phyloP scores from a whole-genome alignment of 1,140 invertebrate genomes.

The Melitaea cinxia region DNA sequence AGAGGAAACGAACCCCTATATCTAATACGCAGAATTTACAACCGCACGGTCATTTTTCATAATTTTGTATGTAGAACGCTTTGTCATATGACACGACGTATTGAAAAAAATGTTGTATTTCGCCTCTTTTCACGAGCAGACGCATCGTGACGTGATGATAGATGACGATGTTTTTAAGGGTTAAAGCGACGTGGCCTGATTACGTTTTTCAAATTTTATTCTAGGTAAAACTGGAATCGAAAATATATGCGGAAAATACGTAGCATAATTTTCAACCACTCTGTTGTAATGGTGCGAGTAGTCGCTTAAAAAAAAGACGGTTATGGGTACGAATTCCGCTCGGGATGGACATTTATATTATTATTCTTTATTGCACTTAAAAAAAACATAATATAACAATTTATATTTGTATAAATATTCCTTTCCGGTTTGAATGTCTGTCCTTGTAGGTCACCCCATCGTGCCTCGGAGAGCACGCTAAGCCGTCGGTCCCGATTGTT shows the following conservation, averaged over 20 bases:
- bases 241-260: neutral
- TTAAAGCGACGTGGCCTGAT: constrained; percentile 31
- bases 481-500: no score
- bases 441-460: no score
- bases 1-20: constrained; percentile 9
- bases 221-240: neutral
- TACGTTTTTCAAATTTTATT: constrained; percentile 27
- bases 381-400: no score
- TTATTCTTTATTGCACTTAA: no score
- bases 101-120: constrained; percentile 43
- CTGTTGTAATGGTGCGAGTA: no score
- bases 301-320: no score
- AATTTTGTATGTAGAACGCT: constrained; percentile 32
- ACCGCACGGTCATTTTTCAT: constrained; percentile 26
- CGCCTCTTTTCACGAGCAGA: constrained; percentile 41
- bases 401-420: no score
- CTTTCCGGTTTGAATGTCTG: no score
- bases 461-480: no score
- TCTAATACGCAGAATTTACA: constrained; percentile 14
- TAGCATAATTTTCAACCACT: no score
- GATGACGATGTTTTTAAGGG: constrained; percentile 37
- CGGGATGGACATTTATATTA: no score
- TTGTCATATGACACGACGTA: constrained; percentile 36
- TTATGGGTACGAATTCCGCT: no score
- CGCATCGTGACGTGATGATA: constrained; percentile 36